Evolutionary conservation across 2,113 vertebrate species (phyloP).

Genomic region (Ceratotherium simum): DNA sequence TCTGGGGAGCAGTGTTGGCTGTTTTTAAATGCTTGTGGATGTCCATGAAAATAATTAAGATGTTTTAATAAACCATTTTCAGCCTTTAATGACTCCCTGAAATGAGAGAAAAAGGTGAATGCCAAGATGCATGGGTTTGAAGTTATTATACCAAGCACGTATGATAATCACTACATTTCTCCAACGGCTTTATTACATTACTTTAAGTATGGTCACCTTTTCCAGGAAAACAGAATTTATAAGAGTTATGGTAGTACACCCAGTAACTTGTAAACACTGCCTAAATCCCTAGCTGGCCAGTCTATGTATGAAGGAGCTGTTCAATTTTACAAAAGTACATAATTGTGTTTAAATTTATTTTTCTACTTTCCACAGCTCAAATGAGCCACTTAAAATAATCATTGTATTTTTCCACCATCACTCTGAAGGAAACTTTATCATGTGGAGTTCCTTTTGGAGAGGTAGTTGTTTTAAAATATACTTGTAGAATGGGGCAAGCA

Average conservation of each 20-base stretch:
- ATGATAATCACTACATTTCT: constrained; percentile 31
- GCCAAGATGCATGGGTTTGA: not conserved
- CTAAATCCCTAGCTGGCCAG: not conserved
- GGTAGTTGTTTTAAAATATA: constrained; percentile 10
- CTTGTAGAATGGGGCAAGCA: not conserved
- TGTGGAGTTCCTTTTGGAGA: not conserved
- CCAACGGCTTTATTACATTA: constrained; percentile 43
- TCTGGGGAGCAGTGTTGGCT: not conserved
- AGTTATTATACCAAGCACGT: not conserved
- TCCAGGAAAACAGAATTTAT: constrained; percentile 41
- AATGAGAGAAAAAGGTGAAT: constrained; percentile 36
- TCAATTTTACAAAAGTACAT: constrained; percentile 9
- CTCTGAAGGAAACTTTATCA: not conserved
- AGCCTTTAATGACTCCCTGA: not conserved
- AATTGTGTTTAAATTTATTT: constrained; percentile 57
- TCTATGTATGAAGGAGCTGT: not conserved
- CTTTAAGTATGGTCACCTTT: constrained; percentile 8
- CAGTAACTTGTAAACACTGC: constrained; percentile 45
- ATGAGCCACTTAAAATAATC: constrained; percentile 53
- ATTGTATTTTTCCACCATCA: not conserved
- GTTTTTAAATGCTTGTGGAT: not conserved
- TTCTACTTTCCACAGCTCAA: not conserved
- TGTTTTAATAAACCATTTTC: constrained; percentile 27
- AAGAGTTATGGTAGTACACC: not conserved
- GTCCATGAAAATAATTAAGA: not conserved